Conservation (phyloP, 2,113 vertebrate species). For the Larimichthys crocea region DNA sequence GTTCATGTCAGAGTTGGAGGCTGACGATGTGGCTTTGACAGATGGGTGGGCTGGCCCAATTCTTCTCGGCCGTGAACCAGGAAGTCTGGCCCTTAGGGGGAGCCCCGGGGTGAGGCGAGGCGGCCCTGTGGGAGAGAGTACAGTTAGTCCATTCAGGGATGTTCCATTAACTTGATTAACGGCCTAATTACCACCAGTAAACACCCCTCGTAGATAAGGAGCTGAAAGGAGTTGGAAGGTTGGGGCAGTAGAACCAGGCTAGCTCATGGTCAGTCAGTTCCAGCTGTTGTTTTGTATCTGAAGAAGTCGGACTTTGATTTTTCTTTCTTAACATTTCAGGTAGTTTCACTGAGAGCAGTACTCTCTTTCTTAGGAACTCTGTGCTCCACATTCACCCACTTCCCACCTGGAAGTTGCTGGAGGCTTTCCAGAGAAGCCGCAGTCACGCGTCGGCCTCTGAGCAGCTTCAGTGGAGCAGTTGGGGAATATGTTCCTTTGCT, state of each 20-base stretch:
- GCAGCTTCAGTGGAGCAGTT: neutral
- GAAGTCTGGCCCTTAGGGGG: conserved; percentile 48
- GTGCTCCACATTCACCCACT: neutral
- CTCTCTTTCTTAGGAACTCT: neutral
- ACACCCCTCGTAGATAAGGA: conserved; percentile 70
- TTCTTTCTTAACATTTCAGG: neutral
- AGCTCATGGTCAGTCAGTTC: conserved; percentile 42
- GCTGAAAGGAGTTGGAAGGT: conserved; percentile 34
- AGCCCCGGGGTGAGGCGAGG: conserved; percentile 27
- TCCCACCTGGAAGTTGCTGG: neutral
- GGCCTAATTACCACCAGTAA: conserved; percentile 75
- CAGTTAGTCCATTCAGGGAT: conserved; percentile 68
- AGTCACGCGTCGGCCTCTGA: neutral
- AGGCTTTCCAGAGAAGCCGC: neutral
- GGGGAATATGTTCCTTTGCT: neutral
- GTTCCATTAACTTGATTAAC: conserved; percentile 82
- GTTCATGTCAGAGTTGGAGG: conserved; percentile 38
- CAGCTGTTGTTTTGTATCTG: conserved; percentile 26
- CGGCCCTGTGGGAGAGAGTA: conserved; percentile 47
- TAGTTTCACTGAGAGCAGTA: neutral
- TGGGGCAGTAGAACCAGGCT: conserved; percentile 20
- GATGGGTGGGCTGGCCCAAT: conserved; percentile 35
- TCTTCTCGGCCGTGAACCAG: conserved; percentile 37
- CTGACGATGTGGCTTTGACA: conserved; percentile 48
- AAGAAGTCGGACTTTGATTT: neutral